Base-by-base conservation (phyloP, 2,888 invertebrate genomes). In the Lymantria monacha region DNA sequence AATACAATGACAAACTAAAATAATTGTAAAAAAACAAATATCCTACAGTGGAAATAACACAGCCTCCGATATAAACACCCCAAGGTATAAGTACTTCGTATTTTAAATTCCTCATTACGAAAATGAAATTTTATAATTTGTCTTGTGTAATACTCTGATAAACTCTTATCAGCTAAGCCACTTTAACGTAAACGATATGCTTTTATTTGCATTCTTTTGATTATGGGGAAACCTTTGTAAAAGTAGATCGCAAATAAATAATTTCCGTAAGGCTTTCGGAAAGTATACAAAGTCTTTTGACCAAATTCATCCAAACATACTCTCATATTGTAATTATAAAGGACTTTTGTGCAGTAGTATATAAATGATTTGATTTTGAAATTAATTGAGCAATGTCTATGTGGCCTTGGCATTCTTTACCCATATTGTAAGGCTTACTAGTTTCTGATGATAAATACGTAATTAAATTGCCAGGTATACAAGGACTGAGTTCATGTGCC, bases 211-310 rank as follows among this genome's bases (percentile, higher is more conserved):
- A 58, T 12, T 15, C 43, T 31, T 2, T 30, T 1, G 7, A 46
- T 22, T 38, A 55, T 42, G n/a, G 58, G 58, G 22, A 58, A 58
- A 3, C 58, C 58, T 42, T 58, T 58, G 43, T 55, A 53, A 9
- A 55, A 49, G 38, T 47, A 55, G 1, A 46, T 47, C 9, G 30
- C 40, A 5, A 42, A 30, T 40, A 54, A 9, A 30, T 44, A 31
- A 5, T 42, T 42, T 9, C 36, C 10, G 13, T 43, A 49, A 1
- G 56, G 45, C 9, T 48, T 43, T 9, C 37, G 40, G 9, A 52
- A 56, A 7, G 41, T 10, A 46, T 44, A 40, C 50, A 41, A 14
- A 53, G 9, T 42, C 9, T 30, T 30, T 9, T 15, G 36, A 31
- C 52, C 56, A 48, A 0, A 48, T 30, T 46, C 41, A 44, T 45